Percentiles rank a stretch among this genome's conserved stretches.
These are phyloP conservation scores for Rhaphigaster nebulosa DNA, from an alignment of 2,888 invertebrate genomes.

Conservation along the genomic window DNA sequence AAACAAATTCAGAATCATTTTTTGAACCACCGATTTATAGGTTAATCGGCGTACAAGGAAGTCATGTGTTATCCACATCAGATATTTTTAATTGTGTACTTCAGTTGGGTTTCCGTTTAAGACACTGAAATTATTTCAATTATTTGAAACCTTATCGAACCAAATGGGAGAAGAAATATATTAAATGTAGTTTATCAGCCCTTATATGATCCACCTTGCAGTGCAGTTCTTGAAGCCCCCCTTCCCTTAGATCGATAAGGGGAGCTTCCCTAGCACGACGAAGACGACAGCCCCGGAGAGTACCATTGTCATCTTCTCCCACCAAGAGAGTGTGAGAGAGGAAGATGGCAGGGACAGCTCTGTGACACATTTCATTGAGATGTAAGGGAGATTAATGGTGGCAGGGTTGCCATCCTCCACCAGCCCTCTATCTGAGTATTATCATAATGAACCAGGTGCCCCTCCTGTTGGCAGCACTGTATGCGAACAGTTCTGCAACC, in stretches of 20 bases:
- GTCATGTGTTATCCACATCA: too few relatives aligned
- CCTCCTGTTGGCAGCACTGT: not conserved
- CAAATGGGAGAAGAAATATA: too few relatives aligned
- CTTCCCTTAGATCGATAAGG: slow-evolving; percentile 45
- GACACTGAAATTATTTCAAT: too few relatives aligned
- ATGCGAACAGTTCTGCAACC: slow-evolving; percentile 6
- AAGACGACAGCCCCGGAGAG: slow-evolving; percentile 39
- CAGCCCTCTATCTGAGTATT: slow-evolving; percentile 24
- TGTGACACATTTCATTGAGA: slow-evolving; percentile 55
- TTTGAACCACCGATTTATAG: too few relatives aligned
- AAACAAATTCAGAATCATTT: too few relatives aligned
- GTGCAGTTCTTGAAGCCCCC: not conserved
- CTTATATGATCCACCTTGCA: not conserved
- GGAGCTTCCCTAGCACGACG: not conserved
- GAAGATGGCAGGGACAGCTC: slow-evolving; percentile 48
- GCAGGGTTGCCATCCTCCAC: slow-evolving; percentile 41
- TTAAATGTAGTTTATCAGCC: slow-evolving; percentile 1
- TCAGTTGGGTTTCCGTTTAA: too few relatives aligned
- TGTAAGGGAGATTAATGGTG: slow-evolving; percentile 58
- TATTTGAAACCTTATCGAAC: too few relatives aligned
- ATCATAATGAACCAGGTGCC: slow-evolving; percentile 45
- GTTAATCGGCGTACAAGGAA: too few relatives aligned
- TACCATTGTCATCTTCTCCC: slow-evolving; percentile 13
- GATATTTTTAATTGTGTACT: too few relatives aligned
- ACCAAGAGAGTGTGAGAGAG: slow-evolving; percentile 53